Base-by-base conservation (phyloP, 2,888 invertebrate species). In the Xylota segnis region DNA sequence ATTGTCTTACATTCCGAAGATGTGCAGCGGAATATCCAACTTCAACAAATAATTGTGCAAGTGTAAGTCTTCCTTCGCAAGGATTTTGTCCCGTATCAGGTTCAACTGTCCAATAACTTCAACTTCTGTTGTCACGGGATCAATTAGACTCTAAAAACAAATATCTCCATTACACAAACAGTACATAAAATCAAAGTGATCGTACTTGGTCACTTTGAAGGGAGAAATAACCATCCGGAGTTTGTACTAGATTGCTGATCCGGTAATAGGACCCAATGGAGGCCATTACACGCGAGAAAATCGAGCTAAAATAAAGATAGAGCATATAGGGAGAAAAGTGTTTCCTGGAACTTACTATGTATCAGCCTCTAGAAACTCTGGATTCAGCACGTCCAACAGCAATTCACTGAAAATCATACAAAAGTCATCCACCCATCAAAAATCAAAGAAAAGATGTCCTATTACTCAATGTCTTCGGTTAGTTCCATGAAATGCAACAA, bases 21-120 rank as follows among this genome's bases (percentile, higher is more conserved):
- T 93, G 89, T 97, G 96, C 90, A 97, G 94, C n/a, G 96, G 95
- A 89, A 97, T 96, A 89, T 96, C 96, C 89, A 96, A 93, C 63
- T 94, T 93, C 52, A 94, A 93, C 63, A 97, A 93, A 93, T 96
- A 96, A 82, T 93, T 93, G 88, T 92, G 95, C 47, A 96, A 91
- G 86, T 94, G 94, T 6, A 93, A 92, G 90, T 96, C 96, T 89
- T 93, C 93, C 52, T 94, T 94, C 87, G 94, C 93, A 75, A 97
- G 92, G 79, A 95, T 94, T 87, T 95, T 94, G 88, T 96, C 95
- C 59, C 93, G 92, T 34, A 95, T 93, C 56, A 92, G 93, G 65
- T 94, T 94, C 86, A 95, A 90, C 89, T 95, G 95, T 78, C 93
- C 92, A 37, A 95, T 93, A 9, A 95, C 94, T 91, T 95, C 95